Evolutionary conservation across 2,888 invertebrate species (phyloP), one percentile per base, ranked within the genome.

Genomic region (Oxycera nigricornis): DNA sequence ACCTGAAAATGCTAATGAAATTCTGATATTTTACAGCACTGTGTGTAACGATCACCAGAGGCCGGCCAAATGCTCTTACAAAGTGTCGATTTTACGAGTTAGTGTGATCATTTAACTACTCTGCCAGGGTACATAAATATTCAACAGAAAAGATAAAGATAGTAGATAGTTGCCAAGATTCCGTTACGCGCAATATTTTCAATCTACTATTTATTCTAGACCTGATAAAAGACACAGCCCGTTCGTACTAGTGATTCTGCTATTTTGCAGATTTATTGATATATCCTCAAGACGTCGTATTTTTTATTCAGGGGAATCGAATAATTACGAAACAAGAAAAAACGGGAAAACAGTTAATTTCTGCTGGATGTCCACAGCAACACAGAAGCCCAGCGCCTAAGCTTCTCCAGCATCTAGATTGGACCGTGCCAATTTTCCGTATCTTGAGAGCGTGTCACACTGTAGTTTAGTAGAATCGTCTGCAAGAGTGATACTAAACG

Each of bases 321-420:
- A 65, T 65, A 65, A 65, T 24, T 65, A 41, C 24, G 30, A 68
- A 41, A 50, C 11, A 55, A 39, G 28, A 75, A 70, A 75, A 75
- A 75, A 14, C 14, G 17, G 26, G 41, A 26, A 74, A 74, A 76
- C 76, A 76, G 76, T 76, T 76, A 76, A 73, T 50, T 76, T 76
- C 74, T 72, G 67, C 30, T 62, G 61, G 59, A 67, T 67, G 39
- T 72, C 68, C 31, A 73, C 30, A 68, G 72, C 70, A 72, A 57
- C 62, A 61, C 72, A 67, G 30, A 7, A 7, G 46, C 46, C 46
- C 14, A 3, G 17, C 24, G 28, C 35, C 61, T 31, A 28, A 61
- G 61, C 61, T n/a, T 61, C 61, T 31, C 9, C n/a, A 61, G 20
- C 67, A 26, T 28, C 72, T 57, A 72, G 55, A 28, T 55, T 30